These are phyloP conservation scores for Phalera bucephala DNA, from an alignment of 2,888 invertebrate species.

Conservation along the genomic window DNA sequence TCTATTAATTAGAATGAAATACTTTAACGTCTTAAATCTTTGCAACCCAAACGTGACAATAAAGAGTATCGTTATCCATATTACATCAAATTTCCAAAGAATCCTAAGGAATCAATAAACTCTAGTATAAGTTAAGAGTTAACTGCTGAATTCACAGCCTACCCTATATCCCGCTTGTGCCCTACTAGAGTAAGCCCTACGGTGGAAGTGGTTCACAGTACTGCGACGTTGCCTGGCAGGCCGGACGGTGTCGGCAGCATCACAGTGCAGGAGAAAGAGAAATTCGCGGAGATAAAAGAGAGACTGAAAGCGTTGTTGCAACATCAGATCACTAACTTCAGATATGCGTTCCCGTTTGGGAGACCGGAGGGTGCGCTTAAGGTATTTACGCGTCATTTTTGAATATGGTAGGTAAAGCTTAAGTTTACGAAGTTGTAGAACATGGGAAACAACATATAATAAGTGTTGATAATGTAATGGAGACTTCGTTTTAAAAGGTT, in stretches of 20 bases:
- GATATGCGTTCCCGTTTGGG: slow-evolving; percentile 99
- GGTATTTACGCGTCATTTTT: too few species aligned
- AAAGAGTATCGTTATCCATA: too few species aligned
- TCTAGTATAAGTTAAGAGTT: slow-evolving; percentile 10
- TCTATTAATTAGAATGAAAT: too few species aligned
- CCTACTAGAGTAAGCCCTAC: slow-evolving; percentile 79
- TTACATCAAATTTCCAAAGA: too few species aligned
- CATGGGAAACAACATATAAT: too few species aligned
- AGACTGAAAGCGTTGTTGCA: slow-evolving; percentile 95
- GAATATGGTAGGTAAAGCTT: too few species aligned
- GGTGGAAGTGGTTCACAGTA: slow-evolving; percentile 78
- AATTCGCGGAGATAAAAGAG: slow-evolving; percentile 98
- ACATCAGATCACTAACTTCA: slow-evolving; percentile 99
- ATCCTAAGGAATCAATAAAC: too few species aligned
- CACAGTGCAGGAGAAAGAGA: slow-evolving; percentile 98
- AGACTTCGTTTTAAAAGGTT: too few species aligned
- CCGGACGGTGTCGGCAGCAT: slow-evolving; percentile 99
- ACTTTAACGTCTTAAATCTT: too few species aligned
- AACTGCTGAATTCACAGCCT: slow-evolving; percentile 56
- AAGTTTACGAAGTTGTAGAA: too few species aligned
- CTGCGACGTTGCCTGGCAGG: slow-evolving; percentile 86
- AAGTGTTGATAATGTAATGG: too few species aligned
- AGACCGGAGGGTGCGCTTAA: slow-evolving; percentile 99
- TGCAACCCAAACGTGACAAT: too few species aligned
- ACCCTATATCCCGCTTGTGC: slow-evolving; percentile 72